These are phyloP conservation scores for Spheniscus humboldti DNA, from an alignment of 2,797 vertebrate species.

Conservation along the genomic window DNA sequence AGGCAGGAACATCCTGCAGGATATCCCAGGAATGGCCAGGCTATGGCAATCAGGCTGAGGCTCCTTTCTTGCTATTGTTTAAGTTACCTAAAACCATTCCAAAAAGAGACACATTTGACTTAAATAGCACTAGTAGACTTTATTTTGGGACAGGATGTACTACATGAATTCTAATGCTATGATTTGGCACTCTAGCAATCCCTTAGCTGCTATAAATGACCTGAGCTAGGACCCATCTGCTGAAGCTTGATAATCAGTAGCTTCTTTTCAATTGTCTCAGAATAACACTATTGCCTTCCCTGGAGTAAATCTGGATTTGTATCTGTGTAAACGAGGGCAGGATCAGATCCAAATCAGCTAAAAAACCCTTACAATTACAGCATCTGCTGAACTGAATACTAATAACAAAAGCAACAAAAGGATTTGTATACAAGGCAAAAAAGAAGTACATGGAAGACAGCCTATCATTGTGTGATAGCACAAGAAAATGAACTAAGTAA, in stretches of 20 bases:
- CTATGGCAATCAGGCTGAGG: not conserved
- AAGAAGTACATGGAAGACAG: not conserved
- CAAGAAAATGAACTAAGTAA: not conserved
- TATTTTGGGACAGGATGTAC: constrained; percentile 22
- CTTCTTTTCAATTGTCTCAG: not conserved
- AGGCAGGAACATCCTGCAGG: constrained; percentile 37
- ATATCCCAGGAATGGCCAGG: not conserved
- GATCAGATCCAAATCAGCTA: not conserved
- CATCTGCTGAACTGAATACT: not conserved
- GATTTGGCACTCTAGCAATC: not conserved
- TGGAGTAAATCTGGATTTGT: not conserved
- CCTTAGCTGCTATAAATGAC: not conserved
- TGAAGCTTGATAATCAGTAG: not conserved
- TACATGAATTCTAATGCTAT: not conserved
- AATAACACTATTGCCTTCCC: not conserved
- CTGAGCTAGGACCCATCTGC: not conserved
- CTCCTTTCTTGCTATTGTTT: not conserved
- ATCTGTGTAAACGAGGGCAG: not conserved
- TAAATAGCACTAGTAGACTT: not conserved
- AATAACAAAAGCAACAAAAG: not conserved
- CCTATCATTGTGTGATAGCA: not conserved
- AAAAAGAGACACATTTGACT: not conserved
- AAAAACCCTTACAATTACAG: not conserved
- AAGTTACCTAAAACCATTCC: not conserved
- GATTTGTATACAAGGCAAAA: not conserved